phyloP scores from a whole-genome alignment of 2,797 vertebrate species.

The Calcarius lapponicus region DNA sequence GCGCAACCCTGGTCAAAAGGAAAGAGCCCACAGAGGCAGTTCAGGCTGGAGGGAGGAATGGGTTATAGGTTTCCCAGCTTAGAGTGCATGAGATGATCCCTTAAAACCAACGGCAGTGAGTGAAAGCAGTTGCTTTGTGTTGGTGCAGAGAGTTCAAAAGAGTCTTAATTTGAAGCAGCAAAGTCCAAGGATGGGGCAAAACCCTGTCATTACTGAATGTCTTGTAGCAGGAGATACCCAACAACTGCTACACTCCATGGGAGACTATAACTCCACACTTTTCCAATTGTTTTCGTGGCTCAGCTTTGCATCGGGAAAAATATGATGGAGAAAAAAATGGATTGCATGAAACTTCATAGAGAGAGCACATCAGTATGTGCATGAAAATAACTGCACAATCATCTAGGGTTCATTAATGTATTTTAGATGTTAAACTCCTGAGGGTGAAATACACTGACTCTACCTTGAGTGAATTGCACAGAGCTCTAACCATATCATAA shows the following conservation, averaged over 20 bases:
- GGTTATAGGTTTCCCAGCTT: background rate
- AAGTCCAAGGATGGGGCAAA: background rate
- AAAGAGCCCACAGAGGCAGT: background rate
- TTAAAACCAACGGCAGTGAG: accelerated
- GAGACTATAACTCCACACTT: background rate
- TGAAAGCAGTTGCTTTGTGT: background rate
- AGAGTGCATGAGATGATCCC: background rate
- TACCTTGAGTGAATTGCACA: background rate
- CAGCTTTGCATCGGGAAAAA: background rate
- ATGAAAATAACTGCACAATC: background rate
- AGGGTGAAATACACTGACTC: background rate
- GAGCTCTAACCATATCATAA: background rate
- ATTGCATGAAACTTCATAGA: background rate
- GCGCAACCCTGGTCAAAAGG: background rate
- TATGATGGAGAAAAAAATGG: background rate
- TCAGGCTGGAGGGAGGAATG: background rate
- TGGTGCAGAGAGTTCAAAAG: background rate
- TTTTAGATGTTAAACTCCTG: background rate
- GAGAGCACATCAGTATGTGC: background rate
- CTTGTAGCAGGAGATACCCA: background rate
- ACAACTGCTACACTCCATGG: background rate
- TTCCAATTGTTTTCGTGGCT: background rate
- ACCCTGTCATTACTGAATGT: background rate
- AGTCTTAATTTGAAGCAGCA: accelerated
- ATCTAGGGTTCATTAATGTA: background rate